These are phyloP conservation scores for Caranx melampygus DNA, from an alignment of 2,113 vertebrate genomes.

Conservation along the genomic window DNA sequence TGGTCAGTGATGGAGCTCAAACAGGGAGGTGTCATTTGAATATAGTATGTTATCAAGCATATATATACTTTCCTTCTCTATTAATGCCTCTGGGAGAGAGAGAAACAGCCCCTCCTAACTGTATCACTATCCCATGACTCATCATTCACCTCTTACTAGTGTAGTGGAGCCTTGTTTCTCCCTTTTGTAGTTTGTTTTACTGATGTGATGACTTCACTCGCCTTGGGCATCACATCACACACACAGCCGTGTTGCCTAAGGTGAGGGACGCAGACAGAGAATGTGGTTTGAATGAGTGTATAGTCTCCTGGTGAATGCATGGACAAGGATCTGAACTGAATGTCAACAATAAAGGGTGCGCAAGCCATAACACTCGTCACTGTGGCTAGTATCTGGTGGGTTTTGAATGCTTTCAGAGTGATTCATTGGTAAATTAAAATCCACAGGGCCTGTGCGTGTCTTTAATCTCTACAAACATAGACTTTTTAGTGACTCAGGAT, in stretches of 20 bases:
- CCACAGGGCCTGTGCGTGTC: slow-evolving; percentile 2
- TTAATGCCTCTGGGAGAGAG: slow-evolving; percentile 7
- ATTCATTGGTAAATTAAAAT: slow-evolving; percentile 18
- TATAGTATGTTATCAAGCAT: slow-evolving; percentile 19
- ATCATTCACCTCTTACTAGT: slow-evolving; percentile 41
- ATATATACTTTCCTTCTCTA: background rate
- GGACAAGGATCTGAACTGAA: slow-evolving; percentile 15
- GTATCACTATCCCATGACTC: slow-evolving; percentile 36
- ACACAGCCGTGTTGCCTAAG: slow-evolving; percentile 30
- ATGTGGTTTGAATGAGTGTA: slow-evolving; percentile 22
- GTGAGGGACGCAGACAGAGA: slow-evolving; percentile 45
- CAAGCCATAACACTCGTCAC: slow-evolving; percentile 1
- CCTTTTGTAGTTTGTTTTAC: slow-evolving; percentile 52
- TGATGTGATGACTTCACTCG: slow-evolving; percentile 60
- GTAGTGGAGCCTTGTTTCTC: slow-evolving; percentile 38
- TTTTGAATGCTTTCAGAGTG: background rate
- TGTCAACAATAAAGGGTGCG: slow-evolving; percentile 16
- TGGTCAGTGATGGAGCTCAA: slow-evolving; percentile 29
- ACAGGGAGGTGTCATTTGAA: slow-evolving; percentile 21
- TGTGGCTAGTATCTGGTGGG: slow-evolving; percentile 2
- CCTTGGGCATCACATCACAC: slow-evolving; percentile 50
- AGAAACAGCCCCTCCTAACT: background rate
- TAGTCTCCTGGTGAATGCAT: slow-evolving; percentile 26
- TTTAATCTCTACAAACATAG: slow-evolving; percentile 23
- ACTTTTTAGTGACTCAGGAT: slow-evolving; percentile 1